These are phyloP conservation scores for Baronia brevicornis DNA, from an alignment of 2,888 invertebrate species.

Conservation along the genomic window DNA sequence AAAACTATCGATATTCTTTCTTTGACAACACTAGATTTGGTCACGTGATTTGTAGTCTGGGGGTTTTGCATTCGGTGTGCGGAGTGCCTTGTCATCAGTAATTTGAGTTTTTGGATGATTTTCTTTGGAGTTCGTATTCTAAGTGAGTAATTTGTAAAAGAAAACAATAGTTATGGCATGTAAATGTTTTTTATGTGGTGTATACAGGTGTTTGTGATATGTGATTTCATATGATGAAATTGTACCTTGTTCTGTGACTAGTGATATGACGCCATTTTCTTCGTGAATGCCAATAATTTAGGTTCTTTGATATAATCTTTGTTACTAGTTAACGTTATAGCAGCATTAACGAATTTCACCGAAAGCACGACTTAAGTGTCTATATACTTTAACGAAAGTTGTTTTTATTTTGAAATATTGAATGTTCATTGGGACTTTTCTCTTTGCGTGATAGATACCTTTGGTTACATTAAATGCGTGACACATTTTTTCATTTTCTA, in stretches of 20 bases:
- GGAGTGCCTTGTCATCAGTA: constrained; percentile 77
- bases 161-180: constrained; percentile 45
- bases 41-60: constrained; percentile 46
- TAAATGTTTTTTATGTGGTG: constrained; percentile 41
- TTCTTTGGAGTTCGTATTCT: constrained; percentile 73
- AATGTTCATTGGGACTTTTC: constrained; percentile 3
- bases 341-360: constrained; percentile 14
- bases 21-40: constrained; percentile 27
- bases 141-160: constrained; percentile 68
- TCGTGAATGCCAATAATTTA: constrained; percentile 73
- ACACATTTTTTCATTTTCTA: constrained; percentile 7
- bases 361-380: constrained; percentile 14
- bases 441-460: constrained; percentile 6
- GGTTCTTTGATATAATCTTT: constrained; percentile 65
- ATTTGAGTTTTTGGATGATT: constrained; percentile 74
- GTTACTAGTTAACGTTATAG: constrained; percentile 26
- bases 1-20: no score
- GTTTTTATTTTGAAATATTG: constrained; percentile 5
- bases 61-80: constrained; percentile 76
- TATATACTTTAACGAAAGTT: constrained; percentile 12
- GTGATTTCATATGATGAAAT: constrained; percentile 65
- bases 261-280: constrained; percentile 77
- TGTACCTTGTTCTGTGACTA: constrained; percentile 74
- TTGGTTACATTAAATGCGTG: constrained; percentile 5
- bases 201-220: constrained; percentile 48